These are phyloP conservation scores for Hyppa rectilinea DNA, from an alignment of 2,888 invertebrate species.

Conservation along the genomic window DNA sequence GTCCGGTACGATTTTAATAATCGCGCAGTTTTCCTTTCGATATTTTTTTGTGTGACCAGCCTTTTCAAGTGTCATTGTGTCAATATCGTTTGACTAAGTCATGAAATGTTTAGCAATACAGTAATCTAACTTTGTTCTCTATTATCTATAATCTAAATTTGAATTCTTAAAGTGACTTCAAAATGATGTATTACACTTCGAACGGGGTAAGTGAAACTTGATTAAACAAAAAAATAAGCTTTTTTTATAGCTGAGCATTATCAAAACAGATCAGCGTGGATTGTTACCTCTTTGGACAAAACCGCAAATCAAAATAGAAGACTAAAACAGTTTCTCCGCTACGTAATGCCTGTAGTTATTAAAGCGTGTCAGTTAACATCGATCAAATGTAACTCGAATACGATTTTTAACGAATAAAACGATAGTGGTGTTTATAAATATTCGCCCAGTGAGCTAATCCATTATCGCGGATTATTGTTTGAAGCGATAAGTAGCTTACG, in stretches of 20 bases:
- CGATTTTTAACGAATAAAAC: constrained; percentile 78
- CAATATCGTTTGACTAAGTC: constrained; percentile 32
- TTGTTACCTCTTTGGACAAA: constrained; percentile 43
- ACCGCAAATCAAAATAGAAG: constrained; percentile 49
- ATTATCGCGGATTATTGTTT: constrained; percentile 89
- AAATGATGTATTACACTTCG: constrained; percentile 53
- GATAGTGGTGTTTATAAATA: constrained; percentile 88
- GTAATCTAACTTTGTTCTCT: constrained; percentile 40
- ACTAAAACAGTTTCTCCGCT: constrained; percentile 48
- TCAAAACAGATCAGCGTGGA: constrained; percentile 38
- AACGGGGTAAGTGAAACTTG: constrained; percentile 60
- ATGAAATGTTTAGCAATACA: constrained; percentile 27
- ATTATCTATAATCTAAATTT: too few species aligned
- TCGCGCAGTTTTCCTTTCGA: constrained; percentile 27
- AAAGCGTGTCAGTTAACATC: constrained; percentile 75
- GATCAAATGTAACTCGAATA: constrained; percentile 76
- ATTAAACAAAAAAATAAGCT: constrained; percentile 49
- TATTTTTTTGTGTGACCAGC: constrained; percentile 26
- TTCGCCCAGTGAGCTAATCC: constrained; percentile 85
- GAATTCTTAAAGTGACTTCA: constrained; percentile 35
- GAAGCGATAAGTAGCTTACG: constrained; percentile 82
- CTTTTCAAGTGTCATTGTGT: constrained; percentile 30
- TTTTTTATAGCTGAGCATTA: constrained; percentile 1
- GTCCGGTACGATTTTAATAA: constrained; percentile 37
- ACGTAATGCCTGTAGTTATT: constrained; percentile 63